These are phyloP conservation scores for Drosophila algonquin DNA, from an alignment of 2,888 invertebrate genomes.

Conservation along the genomic window DNA sequence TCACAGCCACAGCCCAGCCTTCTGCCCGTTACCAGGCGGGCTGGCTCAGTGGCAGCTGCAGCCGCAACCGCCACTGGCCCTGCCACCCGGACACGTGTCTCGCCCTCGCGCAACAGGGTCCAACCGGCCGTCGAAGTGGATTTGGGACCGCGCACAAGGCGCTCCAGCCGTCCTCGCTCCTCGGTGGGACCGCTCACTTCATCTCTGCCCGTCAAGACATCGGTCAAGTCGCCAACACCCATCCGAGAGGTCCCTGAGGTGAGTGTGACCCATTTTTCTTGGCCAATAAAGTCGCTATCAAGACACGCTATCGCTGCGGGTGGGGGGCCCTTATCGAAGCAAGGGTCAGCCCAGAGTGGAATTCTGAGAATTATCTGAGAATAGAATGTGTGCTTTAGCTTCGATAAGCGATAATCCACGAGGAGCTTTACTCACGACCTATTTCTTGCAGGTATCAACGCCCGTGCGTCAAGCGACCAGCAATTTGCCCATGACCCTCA, in stretches of 20 bases:
- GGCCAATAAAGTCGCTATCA: neutral
- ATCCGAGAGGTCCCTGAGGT: slow-evolving; percentile 77
- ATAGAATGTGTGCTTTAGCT: neutral
- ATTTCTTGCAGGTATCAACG: slow-evolving; percentile 36
- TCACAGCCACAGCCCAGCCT: slow-evolving; percentile 43
- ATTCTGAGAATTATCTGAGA: neutral
- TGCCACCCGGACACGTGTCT: slow-evolving; percentile 62
- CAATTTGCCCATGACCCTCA: slow-evolving; percentile 71
- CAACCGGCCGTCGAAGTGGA: slow-evolving; percentile 37
- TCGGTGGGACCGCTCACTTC: slow-evolving; percentile 71
- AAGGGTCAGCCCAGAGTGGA: neutral
- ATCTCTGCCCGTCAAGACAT: slow-evolving; percentile 48
- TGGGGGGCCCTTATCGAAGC: slow-evolving; percentile 5
- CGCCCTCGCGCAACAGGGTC: slow-evolving; percentile 54
- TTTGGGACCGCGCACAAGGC: slow-evolving; percentile 76
- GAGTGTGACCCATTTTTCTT: slow-evolving; percentile 36
- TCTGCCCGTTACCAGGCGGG: slow-evolving; percentile 46
- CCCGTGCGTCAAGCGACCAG: slow-evolving; percentile 50
- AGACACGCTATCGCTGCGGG: no score
- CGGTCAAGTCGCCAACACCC: slow-evolving; percentile 66
- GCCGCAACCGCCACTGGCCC: slow-evolving; percentile 15
- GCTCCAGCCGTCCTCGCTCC: slow-evolving; percentile 85
- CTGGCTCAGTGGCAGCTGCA: slow-evolving; percentile 34
- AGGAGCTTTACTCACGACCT: neutral
- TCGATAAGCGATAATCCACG: neutral